Percentiles rank a stretch among this genome's conserved stretches.
These are phyloP conservation scores for Psettodes erumei DNA, from an alignment of 2,113 vertebrate species.

Conservation along the genomic window DNA sequence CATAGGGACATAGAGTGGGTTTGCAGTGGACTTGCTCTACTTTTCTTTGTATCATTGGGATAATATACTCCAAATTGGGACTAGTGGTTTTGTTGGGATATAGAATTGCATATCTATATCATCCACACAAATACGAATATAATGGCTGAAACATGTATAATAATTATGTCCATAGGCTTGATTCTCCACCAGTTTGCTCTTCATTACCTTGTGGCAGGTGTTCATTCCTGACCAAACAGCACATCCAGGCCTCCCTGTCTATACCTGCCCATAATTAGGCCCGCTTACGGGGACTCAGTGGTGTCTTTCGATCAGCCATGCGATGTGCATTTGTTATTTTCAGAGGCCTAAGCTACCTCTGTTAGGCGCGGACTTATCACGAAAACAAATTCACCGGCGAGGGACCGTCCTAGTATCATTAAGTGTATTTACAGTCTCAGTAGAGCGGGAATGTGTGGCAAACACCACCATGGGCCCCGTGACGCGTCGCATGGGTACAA, in stretches of 20 bases:
- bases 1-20: background rate
- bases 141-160: background rate
- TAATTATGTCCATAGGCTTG: background rate
- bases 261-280: constrained; percentile 62
- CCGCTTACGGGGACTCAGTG: constrained; percentile 4
- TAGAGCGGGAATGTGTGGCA: constrained; percentile 57
- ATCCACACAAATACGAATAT: background rate
- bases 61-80: background rate
- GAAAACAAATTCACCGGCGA: constrained; percentile 6
- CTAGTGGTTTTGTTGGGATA: background rate
- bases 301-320: constrained; percentile 18
- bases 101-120: background rate
- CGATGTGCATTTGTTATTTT: constrained; percentile 12
- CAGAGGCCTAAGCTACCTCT: constrained; percentile 44
- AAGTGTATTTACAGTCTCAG: constrained; percentile 35
- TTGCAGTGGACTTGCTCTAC: constrained; percentile 14
- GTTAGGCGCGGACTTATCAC: constrained; percentile 19
- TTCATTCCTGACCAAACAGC: constrained; percentile 4
- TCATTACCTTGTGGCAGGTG: constrained; percentile 13
- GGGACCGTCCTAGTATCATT: background rate
- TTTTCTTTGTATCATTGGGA: background rate
- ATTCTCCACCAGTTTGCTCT: background rate
- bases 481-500: constrained; percentile 61
- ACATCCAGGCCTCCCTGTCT: constrained; percentile 18
- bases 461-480: constrained; percentile 58